Percentiles rank a stretch among this genome's conserved stretches.
Conservation (phyloP, 2,888 invertebrate genomes). For the Allophyes oxyacanthae region DNA sequence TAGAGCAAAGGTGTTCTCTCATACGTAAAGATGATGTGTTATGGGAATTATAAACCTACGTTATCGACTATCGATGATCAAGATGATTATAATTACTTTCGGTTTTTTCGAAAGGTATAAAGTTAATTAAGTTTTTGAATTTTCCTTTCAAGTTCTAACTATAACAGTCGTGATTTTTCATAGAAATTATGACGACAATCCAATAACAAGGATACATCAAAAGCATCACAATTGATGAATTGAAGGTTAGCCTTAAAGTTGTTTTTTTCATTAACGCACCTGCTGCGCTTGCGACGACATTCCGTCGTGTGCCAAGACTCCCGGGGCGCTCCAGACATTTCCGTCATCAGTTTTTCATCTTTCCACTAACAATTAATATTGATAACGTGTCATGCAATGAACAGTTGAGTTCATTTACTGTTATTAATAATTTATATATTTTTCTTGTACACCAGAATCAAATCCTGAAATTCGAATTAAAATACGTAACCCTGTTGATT, state of each 20-base stretch:
- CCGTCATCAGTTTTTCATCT: slow-evolving; percentile 63
- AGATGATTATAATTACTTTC: background rate
- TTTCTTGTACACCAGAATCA: too few relatives aligned
- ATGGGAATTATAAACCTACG: slow-evolving; percentile 11
- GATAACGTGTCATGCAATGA: slow-evolving; percentile 55
- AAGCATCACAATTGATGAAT: slow-evolving; percentile 20
- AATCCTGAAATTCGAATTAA: too few relatives aligned
- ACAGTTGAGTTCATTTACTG: slow-evolving; percentile 41
- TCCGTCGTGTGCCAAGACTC: slow-evolving; percentile 71
- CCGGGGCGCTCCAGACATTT: slow-evolving; percentile 64
- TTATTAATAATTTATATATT: slow-evolving; percentile 25
- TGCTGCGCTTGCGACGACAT: slow-evolving; percentile 62
- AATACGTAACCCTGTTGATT: too few relatives aligned
- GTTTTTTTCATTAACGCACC: slow-evolving; percentile 47
- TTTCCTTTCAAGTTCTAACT: background rate
- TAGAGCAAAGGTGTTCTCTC: slow-evolving; percentile 52
- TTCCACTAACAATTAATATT: slow-evolving; percentile 74
- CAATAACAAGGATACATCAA: background rate
- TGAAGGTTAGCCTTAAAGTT: slow-evolving; percentile 39
- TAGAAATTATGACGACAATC: background rate
- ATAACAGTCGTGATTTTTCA: background rate
- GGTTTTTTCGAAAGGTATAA: background rate
- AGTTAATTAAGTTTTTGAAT: background rate
- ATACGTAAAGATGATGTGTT: slow-evolving; percentile 33
- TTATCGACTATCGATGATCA: slow-evolving; percentile 1